Percentiles rank a stretch among this genome's conserved stretches.
These are phyloP conservation scores for Nesidiocoris tenuis DNA, from an alignment of 2,888 invertebrate species.

Conservation along the genomic window DNA sequence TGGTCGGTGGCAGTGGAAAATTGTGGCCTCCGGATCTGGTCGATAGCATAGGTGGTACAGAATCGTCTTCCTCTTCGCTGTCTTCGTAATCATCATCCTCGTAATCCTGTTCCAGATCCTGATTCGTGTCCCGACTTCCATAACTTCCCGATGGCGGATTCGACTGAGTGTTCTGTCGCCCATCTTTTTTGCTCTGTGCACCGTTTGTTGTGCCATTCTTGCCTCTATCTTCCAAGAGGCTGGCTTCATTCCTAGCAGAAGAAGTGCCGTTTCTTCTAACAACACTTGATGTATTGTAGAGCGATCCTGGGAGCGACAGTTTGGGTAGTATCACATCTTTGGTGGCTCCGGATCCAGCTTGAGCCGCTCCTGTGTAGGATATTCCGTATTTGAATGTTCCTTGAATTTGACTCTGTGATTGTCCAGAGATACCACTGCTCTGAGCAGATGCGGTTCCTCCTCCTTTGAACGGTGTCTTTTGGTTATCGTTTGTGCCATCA, in stretches of 20 bases:
- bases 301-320: conserved; percentile 43
- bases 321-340: conserved; percentile 46
- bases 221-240: conserved; percentile 10
- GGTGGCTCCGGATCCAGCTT: conserved; percentile 69
- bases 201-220: background rate
- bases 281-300: conserved; percentile 33
- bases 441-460: conserved; percentile 78
- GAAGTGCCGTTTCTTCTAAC: conserved; percentile 2
- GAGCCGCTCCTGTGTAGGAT: conserved; percentile 76
- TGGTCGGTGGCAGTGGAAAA: conserved; percentile 8
- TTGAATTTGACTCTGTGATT: conserved; percentile 79
- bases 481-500: conserved; percentile 61
- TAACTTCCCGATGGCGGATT: background rate
- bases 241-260: conserved; percentile 24
- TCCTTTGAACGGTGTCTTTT: conserved; percentile 66
- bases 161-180: background rate
- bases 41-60: conserved; percentile 39
- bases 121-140: background rate
- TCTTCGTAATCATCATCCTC: conserved; percentile 65
- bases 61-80: conserved; percentile 55
- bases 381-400: conserved; percentile 78
- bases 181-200: conserved; percentile 12
- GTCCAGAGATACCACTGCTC: conserved; percentile 71
- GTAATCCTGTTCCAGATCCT: conserved; percentile 54
- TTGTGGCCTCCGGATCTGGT: conserved; percentile 34